Percentiles rank a stretch among this genome's conserved stretches.
Conservation (phyloP, 1,140 invertebrate genomes). For the Stenopsyche tienmushanensis region DNA sequence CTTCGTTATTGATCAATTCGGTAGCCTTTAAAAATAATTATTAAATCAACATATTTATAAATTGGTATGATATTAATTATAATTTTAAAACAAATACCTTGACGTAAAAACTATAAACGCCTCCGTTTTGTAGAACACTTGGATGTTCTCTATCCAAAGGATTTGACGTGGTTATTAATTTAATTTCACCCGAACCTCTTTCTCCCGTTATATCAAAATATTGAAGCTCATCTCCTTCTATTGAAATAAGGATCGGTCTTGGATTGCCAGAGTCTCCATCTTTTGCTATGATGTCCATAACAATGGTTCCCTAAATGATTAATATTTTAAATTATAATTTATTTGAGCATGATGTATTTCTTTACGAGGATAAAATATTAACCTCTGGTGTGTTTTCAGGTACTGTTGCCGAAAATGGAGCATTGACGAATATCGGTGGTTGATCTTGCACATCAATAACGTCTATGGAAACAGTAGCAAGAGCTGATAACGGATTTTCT, state of each 20-base stretch:
- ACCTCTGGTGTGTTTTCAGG: constrained; percentile 68
- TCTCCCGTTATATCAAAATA: constrained; percentile 67
- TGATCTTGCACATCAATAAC: constrained; percentile 81
- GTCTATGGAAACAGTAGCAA: constrained; percentile 71
- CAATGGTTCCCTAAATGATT: constrained; percentile 52
- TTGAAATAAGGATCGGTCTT: constrained; percentile 62
- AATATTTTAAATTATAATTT: neutral
- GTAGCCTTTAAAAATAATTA: constrained; percentile 57
- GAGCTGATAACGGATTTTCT: constrained; percentile 62
- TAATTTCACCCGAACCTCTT: constrained; percentile 54
- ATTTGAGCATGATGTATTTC: neutral
- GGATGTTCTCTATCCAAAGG: constrained; percentile 75
- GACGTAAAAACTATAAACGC: constrained; percentile 73
- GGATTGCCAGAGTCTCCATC: constrained; percentile 78
- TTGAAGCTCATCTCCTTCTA: constrained; percentile 67
- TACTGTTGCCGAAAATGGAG: constrained; percentile 74
- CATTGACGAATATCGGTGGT: constrained; percentile 74
- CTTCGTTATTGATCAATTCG: constrained; percentile 71
- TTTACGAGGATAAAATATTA: neutral
- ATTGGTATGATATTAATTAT: neutral
- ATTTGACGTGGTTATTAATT: constrained; percentile 63
- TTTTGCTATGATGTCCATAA: constrained; percentile 68
- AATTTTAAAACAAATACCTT: constrained; percentile 49
- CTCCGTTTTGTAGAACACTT: constrained; percentile 71
- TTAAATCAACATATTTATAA: neutral